Percentiles rank a stretch among this genome's conserved stretches.
phyloP scores from a whole-genome alignment of 1,140 invertebrate species.

The Globodera ellingtonae region DNA sequence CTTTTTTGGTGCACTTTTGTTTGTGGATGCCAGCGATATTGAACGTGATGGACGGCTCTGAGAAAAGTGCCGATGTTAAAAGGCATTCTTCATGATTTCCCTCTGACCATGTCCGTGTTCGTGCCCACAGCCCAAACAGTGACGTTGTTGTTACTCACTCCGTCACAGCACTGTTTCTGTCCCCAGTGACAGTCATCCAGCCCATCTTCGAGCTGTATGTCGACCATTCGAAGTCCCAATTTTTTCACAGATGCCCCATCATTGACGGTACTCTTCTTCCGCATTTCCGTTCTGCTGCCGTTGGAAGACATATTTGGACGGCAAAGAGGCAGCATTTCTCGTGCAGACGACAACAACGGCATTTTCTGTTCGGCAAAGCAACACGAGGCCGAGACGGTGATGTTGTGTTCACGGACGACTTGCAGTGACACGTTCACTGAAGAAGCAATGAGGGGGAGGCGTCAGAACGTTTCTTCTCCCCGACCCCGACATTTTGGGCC shows the following conservation, averaged over 20 bases:
- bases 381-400: conserved; percentile 35
- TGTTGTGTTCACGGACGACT: conserved; percentile 33
- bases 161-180: background rate
- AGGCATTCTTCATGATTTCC: no score
- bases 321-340: background rate
- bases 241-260: background rate
- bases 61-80: no score
- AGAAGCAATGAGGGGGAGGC: background rate
- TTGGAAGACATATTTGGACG: no score
- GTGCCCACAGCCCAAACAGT: no score
- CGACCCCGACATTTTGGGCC: no score
- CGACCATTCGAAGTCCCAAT: conserved; percentile 3
- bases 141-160: background rate
- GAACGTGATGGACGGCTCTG: no score
- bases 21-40: no score
- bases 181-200: background rate
- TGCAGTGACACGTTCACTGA: conserved; percentile 25
- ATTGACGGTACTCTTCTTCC: background rate
- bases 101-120: no score
- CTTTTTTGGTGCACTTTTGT: no score
- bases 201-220: conserved; percentile 21
- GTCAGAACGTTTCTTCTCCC: no score
- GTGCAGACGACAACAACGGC: background rate
- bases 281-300: no score
- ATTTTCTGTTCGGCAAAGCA: conserved; percentile 14